These are phyloP conservation scores for Ptyas mucosa DNA, from an alignment of 2,113 vertebrate genomes.

Conservation along the genomic window DNA sequence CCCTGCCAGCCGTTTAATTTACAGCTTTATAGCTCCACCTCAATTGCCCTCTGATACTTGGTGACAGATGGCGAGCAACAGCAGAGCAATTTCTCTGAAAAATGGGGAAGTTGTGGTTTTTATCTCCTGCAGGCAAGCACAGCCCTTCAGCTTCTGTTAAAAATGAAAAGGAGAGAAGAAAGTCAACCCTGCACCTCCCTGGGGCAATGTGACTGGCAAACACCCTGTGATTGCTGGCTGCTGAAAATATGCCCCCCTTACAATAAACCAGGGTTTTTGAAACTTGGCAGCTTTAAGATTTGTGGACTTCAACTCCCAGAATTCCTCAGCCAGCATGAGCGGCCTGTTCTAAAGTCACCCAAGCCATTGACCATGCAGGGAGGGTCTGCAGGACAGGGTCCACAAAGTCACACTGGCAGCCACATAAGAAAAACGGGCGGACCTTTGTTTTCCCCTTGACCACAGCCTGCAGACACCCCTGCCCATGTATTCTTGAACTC, in stretches of 20 bases:
- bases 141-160: neutral
- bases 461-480: neutral
- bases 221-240: neutral
- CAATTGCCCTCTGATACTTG: neutral
- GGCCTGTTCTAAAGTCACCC: neutral
- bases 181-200: neutral
- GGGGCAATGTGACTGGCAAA: neutral
- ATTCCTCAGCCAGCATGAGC: neutral
- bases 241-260: neutral
- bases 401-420: neutral
- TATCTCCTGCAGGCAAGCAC: neutral
- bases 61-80: neutral
- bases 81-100: neutral
- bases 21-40: neutral
- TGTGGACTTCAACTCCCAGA: neutral
- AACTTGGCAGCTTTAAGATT: neutral
- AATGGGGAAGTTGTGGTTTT: neutral
- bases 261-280: neutral
- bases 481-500: neutral
- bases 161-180: neutral
- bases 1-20: neutral
- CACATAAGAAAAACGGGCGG: neutral
- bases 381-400: neutral
- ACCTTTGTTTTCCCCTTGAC: neutral
- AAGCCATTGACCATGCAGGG: neutral